Percentiles rank a stretch among this genome's conserved stretches.
These are phyloP conservation scores for Pinctada fucata DNA, from an alignment of 2,888 invertebrate genomes.

Conservation along the genomic window DNA sequence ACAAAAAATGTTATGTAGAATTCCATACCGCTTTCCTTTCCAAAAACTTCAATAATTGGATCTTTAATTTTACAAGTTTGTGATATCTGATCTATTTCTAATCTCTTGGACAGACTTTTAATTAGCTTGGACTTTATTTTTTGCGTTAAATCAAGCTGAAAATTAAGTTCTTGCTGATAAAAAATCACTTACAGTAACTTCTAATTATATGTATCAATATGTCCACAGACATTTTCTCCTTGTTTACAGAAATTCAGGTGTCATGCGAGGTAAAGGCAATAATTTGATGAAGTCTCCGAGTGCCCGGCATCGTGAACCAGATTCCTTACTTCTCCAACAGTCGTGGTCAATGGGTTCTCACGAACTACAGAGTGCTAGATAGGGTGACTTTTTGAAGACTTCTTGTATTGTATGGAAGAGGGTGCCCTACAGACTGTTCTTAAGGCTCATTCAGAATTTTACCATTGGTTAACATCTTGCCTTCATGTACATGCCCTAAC, in stretches of 20 bases:
- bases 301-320: conserved; percentile 52
- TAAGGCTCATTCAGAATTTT: too few relatives aligned
- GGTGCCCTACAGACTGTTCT: too few relatives aligned
- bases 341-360: conserved; percentile 52
- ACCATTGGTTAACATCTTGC: too few relatives aligned
- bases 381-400: not conserved
- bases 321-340: conserved; percentile 55
- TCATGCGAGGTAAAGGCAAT: not conserved
- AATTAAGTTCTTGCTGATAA: too few relatives aligned
- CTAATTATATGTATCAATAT: too few relatives aligned
- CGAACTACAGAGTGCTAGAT: conserved; percentile 34
- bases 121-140: too few relatives aligned
- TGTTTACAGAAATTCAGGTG: conserved; percentile 19
- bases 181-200: too few relatives aligned
- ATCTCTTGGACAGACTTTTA: too few relatives aligned
- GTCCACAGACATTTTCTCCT: not conserved
- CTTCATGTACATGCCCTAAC: too few relatives aligned
- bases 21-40: not conserved
- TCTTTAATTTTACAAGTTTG: too few relatives aligned
- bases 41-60: not conserved
- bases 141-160: too few relatives aligned
- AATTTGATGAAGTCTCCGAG: conserved; percentile 23
- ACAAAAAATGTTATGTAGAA: not conserved
- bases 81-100: too few relatives aligned
- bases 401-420: not conserved